Percentiles rank a stretch among this genome's conserved stretches.
These are phyloP conservation scores for Phengaris arion DNA, from an alignment of 2,888 invertebrate species.

Conservation along the genomic window DNA sequence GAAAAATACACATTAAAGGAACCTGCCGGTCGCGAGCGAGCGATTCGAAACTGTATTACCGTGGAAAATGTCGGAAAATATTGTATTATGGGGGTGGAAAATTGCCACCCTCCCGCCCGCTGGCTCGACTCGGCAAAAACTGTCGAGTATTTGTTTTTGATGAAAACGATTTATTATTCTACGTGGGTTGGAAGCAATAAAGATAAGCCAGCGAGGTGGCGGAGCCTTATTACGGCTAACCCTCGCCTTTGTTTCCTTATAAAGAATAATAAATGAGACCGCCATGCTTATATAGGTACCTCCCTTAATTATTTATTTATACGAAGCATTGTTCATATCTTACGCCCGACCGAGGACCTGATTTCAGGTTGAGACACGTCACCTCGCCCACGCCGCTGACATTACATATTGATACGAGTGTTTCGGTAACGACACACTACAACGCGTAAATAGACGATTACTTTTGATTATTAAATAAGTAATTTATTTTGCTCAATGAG, in stretches of 20 bases:
- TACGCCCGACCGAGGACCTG: conserved; percentile 49
- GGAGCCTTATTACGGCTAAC: conserved; percentile 80
- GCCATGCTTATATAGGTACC: conserved; percentile 72
- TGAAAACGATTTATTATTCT: conserved; percentile 81
- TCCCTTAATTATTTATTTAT: conserved; percentile 78
- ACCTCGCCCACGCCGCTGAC: conserved; percentile 52
- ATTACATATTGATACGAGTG: conserved; percentile 23
- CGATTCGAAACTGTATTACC: conserved; percentile 80
- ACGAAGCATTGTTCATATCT: conserved; percentile 74
- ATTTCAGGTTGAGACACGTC: conserved; percentile 47
- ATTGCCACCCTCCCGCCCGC: conserved; percentile 77
- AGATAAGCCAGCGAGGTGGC: conserved; percentile 80
- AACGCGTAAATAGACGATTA: neutral
- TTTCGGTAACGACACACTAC: neutral
- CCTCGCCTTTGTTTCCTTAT: conserved; percentile 81
- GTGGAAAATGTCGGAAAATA: conserved; percentile 80
- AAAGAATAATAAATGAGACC: conserved; percentile 80
- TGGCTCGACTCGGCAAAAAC: conserved; percentile 79
- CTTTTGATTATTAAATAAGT: neutral
- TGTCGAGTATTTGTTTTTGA: conserved; percentile 81
- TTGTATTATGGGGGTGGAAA: conserved; percentile 80
- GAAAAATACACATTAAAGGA: conserved; percentile 81
- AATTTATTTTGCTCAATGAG: neutral
- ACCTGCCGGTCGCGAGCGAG: conserved; percentile 77
- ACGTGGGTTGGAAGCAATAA: conserved; percentile 81